Evolutionary conservation across 2,797 vertebrate genomes (phyloP).

Genomic region (Tauraco hartlaubi): DNA sequence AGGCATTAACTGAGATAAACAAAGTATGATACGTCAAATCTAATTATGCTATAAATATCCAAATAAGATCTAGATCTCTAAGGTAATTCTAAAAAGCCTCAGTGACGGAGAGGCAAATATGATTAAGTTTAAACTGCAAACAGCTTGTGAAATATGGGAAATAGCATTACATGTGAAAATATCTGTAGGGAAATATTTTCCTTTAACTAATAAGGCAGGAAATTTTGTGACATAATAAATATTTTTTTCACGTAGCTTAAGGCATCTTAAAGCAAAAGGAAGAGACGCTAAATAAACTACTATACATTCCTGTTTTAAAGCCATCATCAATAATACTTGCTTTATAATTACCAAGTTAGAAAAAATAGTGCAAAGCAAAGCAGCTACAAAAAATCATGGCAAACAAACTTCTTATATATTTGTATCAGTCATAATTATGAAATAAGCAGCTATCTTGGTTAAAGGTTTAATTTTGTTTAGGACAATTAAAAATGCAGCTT

Average conservation of each 20-base stretch:
- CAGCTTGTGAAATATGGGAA: conserved; percentile 52
- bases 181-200: conserved; percentile 51
- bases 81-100: conserved; percentile 39
- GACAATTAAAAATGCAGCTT: neutral
- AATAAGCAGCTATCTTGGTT: neutral
- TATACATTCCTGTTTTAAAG: conserved; percentile 20
- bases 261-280: conserved; percentile 16
- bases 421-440: neutral
- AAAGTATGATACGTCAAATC: conserved; percentile 44
- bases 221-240: conserved; percentile 41
- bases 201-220: conserved; percentile 36
- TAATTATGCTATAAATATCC: conserved; percentile 55
- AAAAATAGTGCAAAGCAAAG: neutral
- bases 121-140: conserved; percentile 51
- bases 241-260: conserved; percentile 14
- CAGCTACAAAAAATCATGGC: neutral
- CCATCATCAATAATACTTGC: neutral
- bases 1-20: conserved; percentile 58
- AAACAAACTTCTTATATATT: neutral
- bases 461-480: neutral
- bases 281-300: conserved; percentile 5
- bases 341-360: neutral
- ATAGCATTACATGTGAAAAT: conserved; percentile 52
- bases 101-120: conserved; percentile 16
- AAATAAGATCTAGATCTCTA: conserved; percentile 55